Conservation (phyloP, 2,797 vertebrate genomes). For the Sebastes umbrosus region DNA sequence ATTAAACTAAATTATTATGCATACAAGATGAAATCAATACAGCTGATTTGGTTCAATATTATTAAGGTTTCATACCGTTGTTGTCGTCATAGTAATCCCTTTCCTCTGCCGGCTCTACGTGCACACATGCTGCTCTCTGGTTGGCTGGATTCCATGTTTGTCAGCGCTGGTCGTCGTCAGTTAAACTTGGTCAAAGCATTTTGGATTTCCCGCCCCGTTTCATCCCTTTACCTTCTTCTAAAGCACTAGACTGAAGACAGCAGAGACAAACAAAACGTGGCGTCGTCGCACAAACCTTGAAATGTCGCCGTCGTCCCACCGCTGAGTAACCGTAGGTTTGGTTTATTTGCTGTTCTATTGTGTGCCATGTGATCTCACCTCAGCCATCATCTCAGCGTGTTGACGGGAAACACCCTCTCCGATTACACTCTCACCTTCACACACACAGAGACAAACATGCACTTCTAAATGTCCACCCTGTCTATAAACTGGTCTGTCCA, state of each 20-base stretch:
- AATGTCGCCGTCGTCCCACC: constrained; percentile 7
- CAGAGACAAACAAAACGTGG: not conserved
- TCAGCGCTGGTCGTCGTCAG: constrained; percentile 29
- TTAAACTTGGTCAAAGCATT: not conserved
- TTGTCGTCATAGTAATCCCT: not conserved
- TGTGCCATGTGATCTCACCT: constrained; percentile 58
- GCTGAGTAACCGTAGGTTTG: not conserved
- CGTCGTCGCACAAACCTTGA: not conserved
- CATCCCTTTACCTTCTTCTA: constrained; percentile 8
- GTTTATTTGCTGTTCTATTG: constrained; percentile 41
- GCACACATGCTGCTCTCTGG: constrained; percentile 20
- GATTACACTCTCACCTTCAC: constrained; percentile 19
- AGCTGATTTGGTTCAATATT: constrained; percentile 1
- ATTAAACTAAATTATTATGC: not conserved
- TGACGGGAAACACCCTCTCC: constrained; percentile 40
- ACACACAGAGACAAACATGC: constrained; percentile 19
- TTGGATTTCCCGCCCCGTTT: constrained; percentile 2
- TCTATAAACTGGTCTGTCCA: constrained; percentile 49
- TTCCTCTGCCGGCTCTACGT: not conserved
- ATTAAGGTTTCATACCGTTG: not conserved
- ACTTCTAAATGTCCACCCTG: constrained; percentile 23
- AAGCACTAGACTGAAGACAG: constrained; percentile 18
- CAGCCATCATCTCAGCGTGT: constrained; percentile 36
- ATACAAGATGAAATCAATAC: not conserved
- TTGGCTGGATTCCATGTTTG: constrained; percentile 52